phyloP scores from a whole-genome alignment of 2,797 vertebrate genomes.

The Mus spretus region DNA sequence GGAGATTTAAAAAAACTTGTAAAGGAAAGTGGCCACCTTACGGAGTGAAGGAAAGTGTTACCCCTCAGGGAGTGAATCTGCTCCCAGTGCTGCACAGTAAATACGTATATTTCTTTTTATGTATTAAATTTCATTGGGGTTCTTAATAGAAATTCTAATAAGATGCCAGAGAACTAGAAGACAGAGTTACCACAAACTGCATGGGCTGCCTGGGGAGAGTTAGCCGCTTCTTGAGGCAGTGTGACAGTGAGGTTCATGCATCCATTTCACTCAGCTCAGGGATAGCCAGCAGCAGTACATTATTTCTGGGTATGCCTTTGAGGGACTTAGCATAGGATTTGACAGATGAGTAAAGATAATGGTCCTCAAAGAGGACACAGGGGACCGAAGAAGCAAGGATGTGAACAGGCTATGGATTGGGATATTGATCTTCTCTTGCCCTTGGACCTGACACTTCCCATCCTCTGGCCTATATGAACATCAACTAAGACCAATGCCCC shows the following conservation, averaged over 20 bases:
- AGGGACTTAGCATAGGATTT: background rate
- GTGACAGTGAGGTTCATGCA: background rate
- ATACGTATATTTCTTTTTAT: background rate
- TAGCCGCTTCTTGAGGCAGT: background rate
- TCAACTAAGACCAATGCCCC: background rate
- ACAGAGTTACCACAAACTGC: background rate
- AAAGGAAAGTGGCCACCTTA: background rate
- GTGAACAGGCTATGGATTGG: background rate
- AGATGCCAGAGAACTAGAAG: background rate
- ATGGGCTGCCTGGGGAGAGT: accelerated
- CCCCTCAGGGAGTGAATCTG: background rate
- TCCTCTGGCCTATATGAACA: background rate
- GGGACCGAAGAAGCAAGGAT: background rate
- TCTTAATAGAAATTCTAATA: constrained; percentile 22
- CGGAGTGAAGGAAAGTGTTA: background rate
- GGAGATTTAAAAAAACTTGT: background rate
- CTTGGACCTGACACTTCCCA: background rate
- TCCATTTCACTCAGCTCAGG: background rate
- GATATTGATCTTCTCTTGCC: background rate
- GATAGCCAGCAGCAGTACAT: background rate
- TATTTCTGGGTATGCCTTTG: background rate
- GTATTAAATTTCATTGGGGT: background rate
- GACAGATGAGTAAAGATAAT: background rate
- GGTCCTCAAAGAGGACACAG: background rate
- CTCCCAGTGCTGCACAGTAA: background rate